Percentiles rank a stretch among this genome's conserved stretches.
Conservation (phyloP, 2,113 vertebrate species). For the Corynorhinus townsendii region DNA sequence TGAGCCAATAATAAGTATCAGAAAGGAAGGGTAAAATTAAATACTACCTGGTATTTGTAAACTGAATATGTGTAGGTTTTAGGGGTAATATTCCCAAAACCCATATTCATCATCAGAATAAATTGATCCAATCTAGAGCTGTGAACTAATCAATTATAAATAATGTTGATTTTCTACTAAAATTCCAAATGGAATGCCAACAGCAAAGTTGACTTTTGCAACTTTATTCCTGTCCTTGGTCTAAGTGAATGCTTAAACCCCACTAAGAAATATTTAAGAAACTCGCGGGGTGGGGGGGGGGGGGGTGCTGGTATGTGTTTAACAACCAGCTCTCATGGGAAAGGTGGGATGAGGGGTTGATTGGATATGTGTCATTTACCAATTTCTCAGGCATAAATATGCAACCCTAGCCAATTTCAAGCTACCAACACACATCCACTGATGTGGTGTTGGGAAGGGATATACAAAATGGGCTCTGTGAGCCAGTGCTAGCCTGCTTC, state of each 20-base stretch:
- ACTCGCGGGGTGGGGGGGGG: too few species aligned
- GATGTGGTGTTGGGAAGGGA: neutral
- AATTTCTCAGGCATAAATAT: neutral
- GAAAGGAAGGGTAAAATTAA: neutral
- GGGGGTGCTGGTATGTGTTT: neutral
- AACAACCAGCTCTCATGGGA: neutral
- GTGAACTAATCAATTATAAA: conserved; percentile 4
- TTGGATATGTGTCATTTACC: neutral
- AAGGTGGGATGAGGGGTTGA: neutral
- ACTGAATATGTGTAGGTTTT: neutral
- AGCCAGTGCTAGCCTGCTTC: neutral
- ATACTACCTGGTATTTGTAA: neutral
- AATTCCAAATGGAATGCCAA: conserved; percentile 65
- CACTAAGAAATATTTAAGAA: conserved; percentile 53
- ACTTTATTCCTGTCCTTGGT: conserved; percentile 55
- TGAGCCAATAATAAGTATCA: neutral
- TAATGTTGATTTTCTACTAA: conserved; percentile 38
- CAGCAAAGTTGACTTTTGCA: conserved; percentile 43
- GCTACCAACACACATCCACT: neutral
- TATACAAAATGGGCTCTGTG: neutral
- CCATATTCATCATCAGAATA: neutral
- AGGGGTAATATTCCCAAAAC: neutral
- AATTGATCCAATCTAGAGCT: neutral
- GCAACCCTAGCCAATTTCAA: neutral
- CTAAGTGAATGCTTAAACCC: conserved; percentile 30